Conservation (phyloP, 2,888 invertebrate genomes). For the Drosophila atroscutellata region DNA sequence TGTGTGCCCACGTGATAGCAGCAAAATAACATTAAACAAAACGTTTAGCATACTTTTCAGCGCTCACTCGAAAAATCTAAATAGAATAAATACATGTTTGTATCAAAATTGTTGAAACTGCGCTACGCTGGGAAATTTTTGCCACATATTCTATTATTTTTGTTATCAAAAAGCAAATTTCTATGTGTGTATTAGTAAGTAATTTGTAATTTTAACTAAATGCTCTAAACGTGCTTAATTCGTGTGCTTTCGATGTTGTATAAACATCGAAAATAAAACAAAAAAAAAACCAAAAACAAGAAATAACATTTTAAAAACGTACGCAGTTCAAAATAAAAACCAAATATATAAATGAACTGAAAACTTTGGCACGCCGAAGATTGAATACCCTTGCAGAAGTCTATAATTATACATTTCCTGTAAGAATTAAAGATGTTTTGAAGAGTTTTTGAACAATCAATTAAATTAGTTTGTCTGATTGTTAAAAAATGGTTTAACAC, state of each 20-base stretch:
- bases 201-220: conserved; percentile 73
- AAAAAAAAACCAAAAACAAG: conserved; percentile 32
- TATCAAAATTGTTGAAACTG: conserved; percentile 15
- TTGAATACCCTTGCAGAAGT: conserved; percentile 43
- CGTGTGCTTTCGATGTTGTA: conserved; percentile 68
- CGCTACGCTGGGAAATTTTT: conserved; percentile 10
- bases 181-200: conserved; percentile 68
- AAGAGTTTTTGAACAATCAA: neutral
- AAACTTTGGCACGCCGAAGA: conserved; percentile 28
- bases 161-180: conserved; percentile 27
- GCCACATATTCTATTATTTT: conserved; percentile 20
- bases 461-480: neutral
- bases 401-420: neutral
- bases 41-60: conserved; percentile 53
- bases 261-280: conserved; percentile 41
- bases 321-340: conserved; percentile 33
- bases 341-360: conserved; percentile 20
- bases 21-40: conserved; percentile 6
- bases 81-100: neutral
- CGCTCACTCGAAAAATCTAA: conserved; percentile 5
- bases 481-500: neutral
- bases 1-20: conserved; percentile 47
- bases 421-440: neutral
- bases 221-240: conserved; percentile 65
- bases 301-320: conserved; percentile 35